Evolutionary conservation across 2,113 vertebrate genomes (phyloP).

Genomic region (Cyprinodon tularosa): DNA sequence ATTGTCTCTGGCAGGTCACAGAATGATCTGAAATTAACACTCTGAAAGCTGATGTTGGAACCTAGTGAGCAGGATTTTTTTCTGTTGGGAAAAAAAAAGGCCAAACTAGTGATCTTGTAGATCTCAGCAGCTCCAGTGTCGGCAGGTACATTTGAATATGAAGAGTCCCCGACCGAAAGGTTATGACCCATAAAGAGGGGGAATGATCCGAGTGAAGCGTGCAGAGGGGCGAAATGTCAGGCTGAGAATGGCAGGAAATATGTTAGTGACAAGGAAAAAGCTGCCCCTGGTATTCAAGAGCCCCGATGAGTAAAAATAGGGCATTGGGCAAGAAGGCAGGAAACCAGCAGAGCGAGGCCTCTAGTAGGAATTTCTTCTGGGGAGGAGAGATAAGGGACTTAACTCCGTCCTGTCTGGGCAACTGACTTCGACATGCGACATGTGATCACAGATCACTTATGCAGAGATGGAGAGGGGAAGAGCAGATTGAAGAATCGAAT

Average conservation of each 20-base stretch:
- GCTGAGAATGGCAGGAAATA: slow-evolving; percentile 85
- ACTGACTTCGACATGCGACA: slow-evolving; percentile 64
- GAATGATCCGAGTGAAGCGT: slow-evolving; percentile 55
- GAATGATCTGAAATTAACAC: slow-evolving; percentile 57
- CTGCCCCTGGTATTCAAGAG: slow-evolving; percentile 89
- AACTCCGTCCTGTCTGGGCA: slow-evolving; percentile 85
- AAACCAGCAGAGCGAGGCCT: slow-evolving; percentile 90
- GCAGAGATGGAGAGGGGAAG: slow-evolving; percentile 59
- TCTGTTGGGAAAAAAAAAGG: not conserved
- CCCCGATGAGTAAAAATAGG: slow-evolving; percentile 91
- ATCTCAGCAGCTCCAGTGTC: slow-evolving; percentile 13
- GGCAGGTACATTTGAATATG: slow-evolving; percentile 69
- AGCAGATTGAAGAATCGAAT: slow-evolving; percentile 62
- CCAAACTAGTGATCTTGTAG: slow-evolving; percentile 31
- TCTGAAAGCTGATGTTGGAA: slow-evolving; percentile 33
- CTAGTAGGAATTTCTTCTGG: slow-evolving; percentile 94
- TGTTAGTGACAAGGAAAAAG: slow-evolving; percentile 90
- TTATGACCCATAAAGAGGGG: slow-evolving; percentile 72
- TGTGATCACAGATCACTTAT: slow-evolving; percentile 70
- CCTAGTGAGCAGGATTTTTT: slow-evolving; percentile 11
- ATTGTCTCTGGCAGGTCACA: slow-evolving; percentile 51
- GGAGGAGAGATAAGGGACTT: slow-evolving; percentile 91
- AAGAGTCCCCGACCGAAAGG: slow-evolving; percentile 67
- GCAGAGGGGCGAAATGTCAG: slow-evolving; percentile 75
- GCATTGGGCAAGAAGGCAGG: slow-evolving; percentile 93